Evolutionary conservation across 2,888 invertebrate genomes (phyloP).

Genomic region (Poecilus cupreus): DNA sequence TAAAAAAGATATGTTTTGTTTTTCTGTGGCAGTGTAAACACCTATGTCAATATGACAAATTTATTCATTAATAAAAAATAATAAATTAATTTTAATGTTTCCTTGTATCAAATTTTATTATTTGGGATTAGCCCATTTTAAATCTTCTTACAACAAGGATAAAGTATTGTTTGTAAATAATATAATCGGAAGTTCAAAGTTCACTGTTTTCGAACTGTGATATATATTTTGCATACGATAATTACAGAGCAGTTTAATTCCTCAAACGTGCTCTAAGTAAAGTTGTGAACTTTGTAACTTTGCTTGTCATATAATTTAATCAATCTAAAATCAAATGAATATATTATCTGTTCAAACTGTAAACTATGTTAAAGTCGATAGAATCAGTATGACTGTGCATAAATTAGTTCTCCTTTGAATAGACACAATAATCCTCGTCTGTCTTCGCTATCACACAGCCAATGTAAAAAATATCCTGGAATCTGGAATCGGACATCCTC

Average conservation of each 20-base stretch:
- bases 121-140: too few species aligned
- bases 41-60: too few species aligned
- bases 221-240: background rate
- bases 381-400: constrained; percentile 25
- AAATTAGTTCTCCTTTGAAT: background rate
- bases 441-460: constrained; percentile 6
- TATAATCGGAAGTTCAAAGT: too few species aligned
- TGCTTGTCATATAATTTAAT: constrained; percentile 19
- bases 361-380: constrained; percentile 14
- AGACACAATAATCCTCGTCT: constrained; percentile 9
- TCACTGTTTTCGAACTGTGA: too few species aligned
- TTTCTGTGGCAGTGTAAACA: too few species aligned
- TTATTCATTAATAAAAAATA: too few species aligned
- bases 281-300: background rate
- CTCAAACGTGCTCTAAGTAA: background rate
- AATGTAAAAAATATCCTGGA: constrained; percentile 12
- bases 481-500: background rate
- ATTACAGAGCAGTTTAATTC: background rate
- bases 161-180: too few species aligned
- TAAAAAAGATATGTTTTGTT: too few species aligned
- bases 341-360: constrained; percentile 1
- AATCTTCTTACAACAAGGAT: too few species aligned
- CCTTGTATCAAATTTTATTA: too few species aligned
- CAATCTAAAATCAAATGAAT: constrained; percentile 38
- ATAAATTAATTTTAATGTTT: too few species aligned